Evolutionary conservation across 2,797 vertebrate genomes (phyloP), one percentile per base, ranked within the genome.

Genomic region (Ctenochaetus hawaiiensis): DNA sequence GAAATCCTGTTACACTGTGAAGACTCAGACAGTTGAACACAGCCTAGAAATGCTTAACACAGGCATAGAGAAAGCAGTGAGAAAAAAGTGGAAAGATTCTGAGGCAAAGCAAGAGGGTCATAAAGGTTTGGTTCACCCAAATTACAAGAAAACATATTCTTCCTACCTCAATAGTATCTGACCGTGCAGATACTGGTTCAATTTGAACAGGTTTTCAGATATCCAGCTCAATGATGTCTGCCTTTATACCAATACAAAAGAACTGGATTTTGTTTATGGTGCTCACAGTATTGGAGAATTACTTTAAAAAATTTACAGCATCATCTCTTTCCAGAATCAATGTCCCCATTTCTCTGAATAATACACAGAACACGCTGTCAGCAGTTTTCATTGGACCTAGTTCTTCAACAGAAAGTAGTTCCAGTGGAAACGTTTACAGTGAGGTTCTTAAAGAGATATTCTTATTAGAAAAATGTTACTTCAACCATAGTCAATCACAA

Each of bases 1-100:
- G 44, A 87, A 90, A 92, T 93, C 84, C 86, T 57, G 59, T 93
- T 89, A 90, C 26, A 63, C 68, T 86, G 81, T 84, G 77, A 81
- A 84, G 70, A 78, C 67, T 75, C 60, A 48, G 43, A 65, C 59
- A 49, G 52, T 54, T 47, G 34, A 59, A 49, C 51, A 22, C 39
- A 37, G 67, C 68, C 65, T 67, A 30, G 61, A 47, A 44, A 51
- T 39, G 63, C 63, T 57, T 41, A 81, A 22, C 17, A 16, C 58
- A 77, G 43, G 12, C 43, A 71, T 22, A 39, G 39, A 54, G 52
- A 12, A 20, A 51, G 53, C 48, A 56, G 51, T 9, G 16, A 74
- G 48, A 10, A 45, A 22, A 41, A 26, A 61, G 41, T 2, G 20
- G 18, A 37, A 37, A 37, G 0, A 39, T 64, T 23, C 16, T 16